Evolutionary conservation across 1,140 invertebrate genomes (phyloP).

Genomic region (Carposina sasakii): DNA sequence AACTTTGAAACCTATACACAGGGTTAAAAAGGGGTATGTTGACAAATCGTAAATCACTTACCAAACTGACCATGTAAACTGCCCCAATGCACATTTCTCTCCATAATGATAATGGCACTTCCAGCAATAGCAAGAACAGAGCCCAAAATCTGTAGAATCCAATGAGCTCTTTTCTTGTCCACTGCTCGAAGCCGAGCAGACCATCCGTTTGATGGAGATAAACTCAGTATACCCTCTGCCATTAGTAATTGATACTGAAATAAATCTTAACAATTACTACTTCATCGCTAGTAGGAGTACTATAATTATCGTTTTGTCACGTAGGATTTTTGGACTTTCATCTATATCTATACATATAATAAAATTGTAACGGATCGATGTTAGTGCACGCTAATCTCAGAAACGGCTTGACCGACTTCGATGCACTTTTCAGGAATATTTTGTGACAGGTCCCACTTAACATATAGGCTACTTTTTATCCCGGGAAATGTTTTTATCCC

Average conservation of each 20-base stretch:
- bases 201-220: conserved; percentile 53
- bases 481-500: no score
- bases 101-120: conserved; percentile 38
- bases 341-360: no score
- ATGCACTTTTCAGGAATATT: no score
- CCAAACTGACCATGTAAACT: conserved; percentile 53
- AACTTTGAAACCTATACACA: background rate
- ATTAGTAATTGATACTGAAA: conserved; percentile 63
- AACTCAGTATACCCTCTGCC: conserved; percentile 45
- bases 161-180: conserved; percentile 48
- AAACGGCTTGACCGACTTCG: no score
- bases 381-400: no score
- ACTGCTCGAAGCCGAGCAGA: conserved; percentile 32
- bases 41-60: conserved; percentile 22
- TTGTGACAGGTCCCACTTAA: background rate
- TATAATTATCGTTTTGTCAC: no score
- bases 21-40: background rate
- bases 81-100: conserved; percentile 43
- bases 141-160: conserved; percentile 43
- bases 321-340: no score
- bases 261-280: no score
- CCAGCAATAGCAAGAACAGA: conserved; percentile 49
- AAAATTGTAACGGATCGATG: no score
- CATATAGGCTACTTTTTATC: no score
- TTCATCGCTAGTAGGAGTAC: no score